Evolutionary conservation across 2,888 invertebrate genomes (phyloP).

Genomic region (Acleris holmiana): DNA sequence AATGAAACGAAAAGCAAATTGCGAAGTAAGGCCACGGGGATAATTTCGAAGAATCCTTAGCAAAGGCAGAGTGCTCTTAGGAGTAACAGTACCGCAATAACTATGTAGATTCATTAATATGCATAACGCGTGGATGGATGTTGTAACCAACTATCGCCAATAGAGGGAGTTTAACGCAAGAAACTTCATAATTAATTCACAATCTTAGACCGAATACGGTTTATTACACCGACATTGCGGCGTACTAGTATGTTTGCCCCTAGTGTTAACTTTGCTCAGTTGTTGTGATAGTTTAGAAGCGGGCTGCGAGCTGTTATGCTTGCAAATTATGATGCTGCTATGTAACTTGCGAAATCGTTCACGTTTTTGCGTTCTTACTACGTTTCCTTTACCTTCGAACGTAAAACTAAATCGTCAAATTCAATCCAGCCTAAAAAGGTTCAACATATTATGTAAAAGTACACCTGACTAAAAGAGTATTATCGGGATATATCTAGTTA

Average conservation of each 20-base stretch:
- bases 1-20: constrained; percentile 27
- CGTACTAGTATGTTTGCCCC: constrained; percentile 40
- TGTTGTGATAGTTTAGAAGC: constrained; percentile 29
- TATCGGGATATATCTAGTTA: too few species aligned
- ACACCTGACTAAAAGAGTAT: too few species aligned
- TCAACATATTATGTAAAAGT: too few species aligned
- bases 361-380: not conserved
- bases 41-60: constrained; percentile 7
- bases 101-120: constrained; percentile 69
- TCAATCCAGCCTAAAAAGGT: too few species aligned
- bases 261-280: constrained; percentile 29
- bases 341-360: not conserved
- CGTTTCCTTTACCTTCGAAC: too few species aligned
- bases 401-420: too few species aligned
- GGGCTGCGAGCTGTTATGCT: constrained; percentile 1
- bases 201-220: constrained; percentile 66
- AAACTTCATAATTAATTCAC: constrained; percentile 77
- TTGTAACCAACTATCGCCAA: constrained; percentile 67
- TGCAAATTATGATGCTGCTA: not conserved
- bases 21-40: constrained; percentile 2
- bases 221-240: constrained; percentile 59
- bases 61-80: constrained; percentile 43
- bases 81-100: constrained; percentile 57
- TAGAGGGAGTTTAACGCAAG: constrained; percentile 65
- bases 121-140: constrained; percentile 69